Percentiles rank a stretch among this genome's conserved stretches.
phyloP scores from a whole-genome alignment of 2,113 vertebrate species.

The Astur gentilis region DNA sequence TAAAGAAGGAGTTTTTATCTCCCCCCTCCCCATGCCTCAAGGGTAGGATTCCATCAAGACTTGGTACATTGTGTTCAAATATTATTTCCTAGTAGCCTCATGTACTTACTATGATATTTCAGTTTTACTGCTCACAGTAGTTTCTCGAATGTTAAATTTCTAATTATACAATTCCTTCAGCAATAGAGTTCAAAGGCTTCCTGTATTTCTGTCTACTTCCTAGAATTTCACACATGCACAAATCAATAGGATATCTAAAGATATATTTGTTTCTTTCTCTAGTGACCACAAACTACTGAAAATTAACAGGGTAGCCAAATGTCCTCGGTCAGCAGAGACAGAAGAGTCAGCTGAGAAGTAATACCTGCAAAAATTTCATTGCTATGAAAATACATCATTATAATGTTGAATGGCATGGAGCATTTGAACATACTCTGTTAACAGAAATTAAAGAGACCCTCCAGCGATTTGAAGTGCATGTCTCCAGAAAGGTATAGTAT shows the following conservation, averaged over 20 bases:
- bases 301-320: neutral
- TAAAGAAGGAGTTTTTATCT: neutral
- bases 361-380: neutral
- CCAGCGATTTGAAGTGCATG: neutral
- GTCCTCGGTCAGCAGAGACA: neutral
- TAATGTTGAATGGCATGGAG: neutral
- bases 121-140: neutral
- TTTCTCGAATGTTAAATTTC: neutral
- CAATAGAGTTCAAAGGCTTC: neutral
- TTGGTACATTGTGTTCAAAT: neutral
- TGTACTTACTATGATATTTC: neutral
- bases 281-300: neutral
- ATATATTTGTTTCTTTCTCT: neutral
- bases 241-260: neutral
- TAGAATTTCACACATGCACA: neutral
- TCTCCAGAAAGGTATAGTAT: neutral
- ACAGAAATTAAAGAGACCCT: neutral
- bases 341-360: neutral
- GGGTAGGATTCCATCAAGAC: neutral
- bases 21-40: neutral
- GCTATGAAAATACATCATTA: neutral
- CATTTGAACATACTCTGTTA: neutral
- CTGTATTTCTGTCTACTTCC: neutral
- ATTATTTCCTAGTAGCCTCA: neutral
- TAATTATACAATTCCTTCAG: neutral